Conservation (phyloP, 2,888 invertebrate species). For the Entomobrya proxima region DNA sequence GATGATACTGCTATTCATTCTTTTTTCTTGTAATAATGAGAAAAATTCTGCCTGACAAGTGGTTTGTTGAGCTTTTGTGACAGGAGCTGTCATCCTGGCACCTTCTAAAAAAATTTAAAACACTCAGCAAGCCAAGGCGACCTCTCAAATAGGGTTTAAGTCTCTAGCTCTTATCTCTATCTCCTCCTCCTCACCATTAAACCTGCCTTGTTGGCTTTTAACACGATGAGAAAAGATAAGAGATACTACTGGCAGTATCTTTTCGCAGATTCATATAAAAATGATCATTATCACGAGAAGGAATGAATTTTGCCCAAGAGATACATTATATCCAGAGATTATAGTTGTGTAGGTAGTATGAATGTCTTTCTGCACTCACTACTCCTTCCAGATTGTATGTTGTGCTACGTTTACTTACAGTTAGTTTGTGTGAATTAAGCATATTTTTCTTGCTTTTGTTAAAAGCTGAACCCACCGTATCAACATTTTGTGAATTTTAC, state of each 20-base stretch:
- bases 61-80: constrained; percentile 72
- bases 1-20: constrained; percentile 32
- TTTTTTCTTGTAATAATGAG: constrained; percentile 46
- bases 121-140: constrained; percentile 37
- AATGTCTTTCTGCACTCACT: not conserved
- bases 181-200: not conserved
- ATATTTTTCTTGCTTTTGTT: not conserved
- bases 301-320: constrained; percentile 50
- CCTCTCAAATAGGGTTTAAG: constrained; percentile 46
- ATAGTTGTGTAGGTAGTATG: not conserved
- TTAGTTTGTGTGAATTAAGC: not conserved
- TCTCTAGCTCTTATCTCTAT: constrained; percentile 12
- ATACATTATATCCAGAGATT: constrained; percentile 35
- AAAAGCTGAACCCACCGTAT: constrained; percentile 1
- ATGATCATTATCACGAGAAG: constrained; percentile 13
- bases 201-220: constrained; percentile 15
- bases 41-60: constrained; percentile 69
- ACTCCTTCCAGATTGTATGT: constrained; percentile 24
- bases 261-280: constrained; percentile 1
- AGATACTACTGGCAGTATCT: not conserved
- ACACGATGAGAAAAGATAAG: constrained; percentile 14
- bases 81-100: constrained; percentile 71
- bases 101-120: constrained; percentile 60
- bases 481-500: constrained; percentile 32
- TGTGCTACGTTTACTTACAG: not conserved